Evolutionary conservation across 1,140 invertebrate genomes (phyloP), one percentile per base, ranked within the genome.

Genomic region (Dendrolimus kikuchii): DNA sequence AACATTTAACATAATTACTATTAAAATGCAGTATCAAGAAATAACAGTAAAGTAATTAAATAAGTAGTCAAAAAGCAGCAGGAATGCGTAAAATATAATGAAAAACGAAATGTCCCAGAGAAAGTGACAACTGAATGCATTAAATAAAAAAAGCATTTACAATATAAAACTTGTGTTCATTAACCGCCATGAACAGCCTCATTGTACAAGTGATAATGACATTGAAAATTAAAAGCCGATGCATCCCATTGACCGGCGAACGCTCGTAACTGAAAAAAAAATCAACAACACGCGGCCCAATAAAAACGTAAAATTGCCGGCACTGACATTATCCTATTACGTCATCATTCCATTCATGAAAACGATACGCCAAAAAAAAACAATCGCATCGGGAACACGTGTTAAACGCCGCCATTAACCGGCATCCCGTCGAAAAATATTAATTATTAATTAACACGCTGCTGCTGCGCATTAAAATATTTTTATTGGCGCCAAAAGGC

Each of bases 191-290:
- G 46, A 62, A 49, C 53, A 65, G 44, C 47, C 73, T 79, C 74
- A 86, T 83, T 82, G 80, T 82, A 74, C 82, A 81, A 86, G 76
- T 81, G 81, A 81, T 86, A 84, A 86, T 86, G 82, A 84, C 82
- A 86, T 84, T 86, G 82, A 78, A 78, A 83, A 84, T 82, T 84
- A 82, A 83, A 83, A 68, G 65, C 65, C 82, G 70, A 81, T 86
- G 79, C 77, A 77, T 73, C 70, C 81, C 82, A 84, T 81, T 86
- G 81, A 84, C 78, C 75, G 74, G 70, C 68, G 63, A 64, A 57
- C 75, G 74, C 68, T 70, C 74, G 72, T 62, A 60, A 71, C 73
- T 64, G 70, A 77, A 82, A 79, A 74, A 77, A 83, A 81, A 79
- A 74, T 62, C 73, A 77, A 80, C 74, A 81, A 79, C 75, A 79